These are phyloP conservation scores for Chaenocephalus aceratus DNA, from an alignment of 2,113 vertebrate species.

Conservation along the genomic window DNA sequence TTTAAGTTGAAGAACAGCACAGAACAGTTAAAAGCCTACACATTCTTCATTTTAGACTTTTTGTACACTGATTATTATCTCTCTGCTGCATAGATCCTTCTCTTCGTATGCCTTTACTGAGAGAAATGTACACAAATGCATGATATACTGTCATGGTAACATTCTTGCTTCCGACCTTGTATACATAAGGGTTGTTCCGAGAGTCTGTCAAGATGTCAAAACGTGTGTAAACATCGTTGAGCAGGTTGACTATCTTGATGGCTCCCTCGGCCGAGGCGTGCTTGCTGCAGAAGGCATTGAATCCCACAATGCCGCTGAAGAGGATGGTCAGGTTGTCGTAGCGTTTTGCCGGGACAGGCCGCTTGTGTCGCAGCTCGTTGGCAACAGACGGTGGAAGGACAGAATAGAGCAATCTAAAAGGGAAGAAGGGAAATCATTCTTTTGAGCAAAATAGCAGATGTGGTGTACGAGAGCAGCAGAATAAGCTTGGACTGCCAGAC, in stretches of 20 bases:
- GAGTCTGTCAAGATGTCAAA: constrained; percentile 98
- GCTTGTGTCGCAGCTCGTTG: constrained; percentile 97
- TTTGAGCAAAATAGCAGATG: constrained; percentile 18
- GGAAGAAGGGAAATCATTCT: constrained; percentile 17
- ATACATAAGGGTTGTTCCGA: constrained; percentile 96
- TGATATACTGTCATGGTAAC: constrained; percentile 13
- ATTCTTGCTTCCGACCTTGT: constrained; percentile 88
- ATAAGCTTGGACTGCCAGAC: constrained; percentile 38
- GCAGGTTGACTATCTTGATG: constrained; percentile 98
- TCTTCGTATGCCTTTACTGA: constrained; percentile 1
- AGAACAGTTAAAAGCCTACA: neutral
- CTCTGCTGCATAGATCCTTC: neutral
- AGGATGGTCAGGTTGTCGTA: constrained; percentile 98
- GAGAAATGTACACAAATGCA: constrained; percentile 32
- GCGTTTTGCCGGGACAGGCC: constrained; percentile 95
- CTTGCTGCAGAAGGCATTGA: constrained; percentile 97
- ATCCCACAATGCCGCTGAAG: constrained; percentile 98
- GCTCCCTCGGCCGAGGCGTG: constrained; percentile 98
- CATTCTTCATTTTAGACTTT: neutral
- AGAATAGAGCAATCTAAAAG: constrained; percentile 92
- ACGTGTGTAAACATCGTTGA: constrained; percentile 97
- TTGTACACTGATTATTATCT: neutral
- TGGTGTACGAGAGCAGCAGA: constrained; percentile 6
- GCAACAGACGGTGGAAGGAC: constrained; percentile 97
- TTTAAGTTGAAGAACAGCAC: neutral